Evolutionary conservation across 2,113 vertebrate species (phyloP).

Genomic region (Gymnarchus niloticus): DNA sequence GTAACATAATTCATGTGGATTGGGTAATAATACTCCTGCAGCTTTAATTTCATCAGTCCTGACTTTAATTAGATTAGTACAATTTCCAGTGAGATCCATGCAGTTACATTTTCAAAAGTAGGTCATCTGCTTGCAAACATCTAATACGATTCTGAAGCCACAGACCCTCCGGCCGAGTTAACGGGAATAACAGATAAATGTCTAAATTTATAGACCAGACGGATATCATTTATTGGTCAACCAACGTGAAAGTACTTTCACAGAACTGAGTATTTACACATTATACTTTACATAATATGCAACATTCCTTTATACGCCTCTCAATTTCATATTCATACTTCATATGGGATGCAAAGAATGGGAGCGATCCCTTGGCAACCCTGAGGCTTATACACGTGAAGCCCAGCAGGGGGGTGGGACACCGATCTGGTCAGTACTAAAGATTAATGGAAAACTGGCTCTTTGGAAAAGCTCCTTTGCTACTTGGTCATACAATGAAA

Average conservation of each 20-base stretch:
- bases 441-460: not conserved
- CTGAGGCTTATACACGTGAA: too few relatives aligned
- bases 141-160: not conserved
- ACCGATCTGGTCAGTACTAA: not conserved
- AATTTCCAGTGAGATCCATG: conserved; percentile 42
- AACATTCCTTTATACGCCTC: not conserved
- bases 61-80: conserved; percentile 44
- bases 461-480: not conserved
- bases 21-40: conserved; percentile 44
- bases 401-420: too few relatives aligned
- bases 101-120: conserved; percentile 40
- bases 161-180: not conserved
- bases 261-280: conserved; percentile 23
- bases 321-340: not conserved
- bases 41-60: conserved; percentile 45
- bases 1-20: conserved; percentile 41
- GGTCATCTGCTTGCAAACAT: conserved; percentile 44
- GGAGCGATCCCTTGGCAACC: not conserved
- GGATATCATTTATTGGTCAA: conserved; percentile 18
- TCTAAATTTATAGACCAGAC: not conserved
- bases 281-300: not conserved
- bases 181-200: conserved; percentile 1
- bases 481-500: not conserved
- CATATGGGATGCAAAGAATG: not conserved
- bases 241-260: conserved; percentile 45